Evolutionary conservation across 2,113 vertebrate species (phyloP), one percentile per base, ranked within the genome.

Genomic region (Willisornis vidua): DNA sequence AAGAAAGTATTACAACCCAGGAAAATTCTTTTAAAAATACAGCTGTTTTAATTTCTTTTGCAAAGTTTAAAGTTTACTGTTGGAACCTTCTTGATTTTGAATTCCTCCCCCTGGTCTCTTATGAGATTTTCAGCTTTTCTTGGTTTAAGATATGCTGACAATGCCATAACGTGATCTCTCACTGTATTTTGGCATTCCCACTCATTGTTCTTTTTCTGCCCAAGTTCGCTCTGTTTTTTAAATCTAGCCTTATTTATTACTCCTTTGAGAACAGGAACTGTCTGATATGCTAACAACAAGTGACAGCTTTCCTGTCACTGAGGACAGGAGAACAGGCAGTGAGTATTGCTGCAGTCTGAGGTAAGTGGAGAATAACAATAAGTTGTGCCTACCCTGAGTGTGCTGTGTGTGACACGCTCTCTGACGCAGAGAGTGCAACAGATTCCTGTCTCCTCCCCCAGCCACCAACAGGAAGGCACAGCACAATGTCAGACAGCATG

Each of bases 251-350:
- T 51, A 57, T 87, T 96, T 84, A 93, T 37, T 84, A 25, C 87
- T 95, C 90, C 92, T 96, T 67, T 71, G 93, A 95, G 96, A 89
- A 39, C 93, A 94, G 92, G 96, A 96, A 91, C 93, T 81, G 92
- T 90, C 57, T 81, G 76, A 93, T 92, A 49, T 8, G 79, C 93
- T 96, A 72, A 94, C 93, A 95, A 33, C 72, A 74, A 96, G 93
- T 96, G 94, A 91, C 93, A 97, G 95, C 93, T 97, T 94, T 96
- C 92, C 96, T 96, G 96, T 95, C 75, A 9, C 92, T 90, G 84
- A 81, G 93, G 82, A 83, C 93, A 83, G 84, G 84, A 70, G 87
- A 68, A 67, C 89, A 70, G 91, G 82, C 84, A 93, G 74, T 33
- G 87, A 79, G 11, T 22, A 29, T 39, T 87, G 91, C 91, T 55